Base-by-base conservation (phyloP, 2,113 vertebrate species). In the Pelusios castaneus region DNA sequence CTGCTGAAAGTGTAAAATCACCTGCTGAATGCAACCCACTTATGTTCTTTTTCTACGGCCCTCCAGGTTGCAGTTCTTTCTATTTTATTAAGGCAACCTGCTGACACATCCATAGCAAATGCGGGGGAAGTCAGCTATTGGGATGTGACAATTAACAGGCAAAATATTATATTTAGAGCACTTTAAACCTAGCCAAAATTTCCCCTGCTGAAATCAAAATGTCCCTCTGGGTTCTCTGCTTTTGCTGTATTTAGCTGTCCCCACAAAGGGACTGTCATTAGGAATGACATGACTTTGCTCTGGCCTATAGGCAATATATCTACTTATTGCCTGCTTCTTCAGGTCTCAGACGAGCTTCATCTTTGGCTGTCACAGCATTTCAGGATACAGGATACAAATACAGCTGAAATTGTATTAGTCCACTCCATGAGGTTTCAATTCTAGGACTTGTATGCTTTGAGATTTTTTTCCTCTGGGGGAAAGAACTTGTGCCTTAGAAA, bases 41-140 rank as follows among this genome's bases (percentile, higher is more conserved):
- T 0, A 1, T 16, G 24, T 1, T 29, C 67, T 82, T 91, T 54
- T 88, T 76, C 87, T 56, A 43, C 5, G 34, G 79, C 19, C 63
- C 88, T 78, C 2, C 51, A 95, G 88, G 31, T 27, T 93, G 85
- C 87, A 67, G 80, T 91, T 92, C 85, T 58, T 55, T 90, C 47
- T 85, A 80, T 63, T 95, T n/a, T 77, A 90, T 52, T 3, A 29
- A 0, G 31, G 81, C 54, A 49, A 84, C 94, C 95, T 89, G 81
- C 92, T 95, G 94, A 52, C 34, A 81, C 34, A 90, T 38, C 34
- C 19, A n/a, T 16, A 67, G 34, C 63, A 89, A 52, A 24, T 51
- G 80, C 34, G 80, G 70, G 80, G 88, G 31, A 56, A 91, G 88
- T 92, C 89, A 90, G 70, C 91, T 92, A 93, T 93, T 1, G 38